Evolutionary conservation across 2,888 invertebrate species (phyloP).

Genomic region (Drosophila anomalata): DNA sequence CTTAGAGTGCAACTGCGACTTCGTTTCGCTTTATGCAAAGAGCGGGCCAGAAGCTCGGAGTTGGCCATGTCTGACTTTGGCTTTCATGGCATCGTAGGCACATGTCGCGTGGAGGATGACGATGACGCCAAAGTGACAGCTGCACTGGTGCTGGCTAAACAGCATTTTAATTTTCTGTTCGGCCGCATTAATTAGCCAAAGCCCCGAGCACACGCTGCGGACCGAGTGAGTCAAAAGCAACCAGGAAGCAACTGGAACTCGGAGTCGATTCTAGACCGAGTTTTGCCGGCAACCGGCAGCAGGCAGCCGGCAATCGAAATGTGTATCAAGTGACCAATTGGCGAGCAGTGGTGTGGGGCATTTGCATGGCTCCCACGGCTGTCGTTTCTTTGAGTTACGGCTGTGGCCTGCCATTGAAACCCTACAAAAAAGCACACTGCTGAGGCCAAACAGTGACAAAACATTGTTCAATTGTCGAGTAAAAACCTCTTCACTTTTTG

Average conservation of each 20-base stretch:
- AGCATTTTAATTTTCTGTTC: slow-evolving; percentile 70
- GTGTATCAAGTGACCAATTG: slow-evolving; percentile 75
- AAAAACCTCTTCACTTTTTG: background rate
- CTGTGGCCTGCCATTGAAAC: slow-evolving; percentile 49
- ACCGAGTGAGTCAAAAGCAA: slow-evolving; percentile 10
- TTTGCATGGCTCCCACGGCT: slow-evolving; percentile 73
- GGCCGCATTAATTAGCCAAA: slow-evolving; percentile 68
- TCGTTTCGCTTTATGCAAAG: slow-evolving; percentile 59
- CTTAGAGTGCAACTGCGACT: slow-evolving; percentile 35
- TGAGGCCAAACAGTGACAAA: slow-evolving; percentile 47
- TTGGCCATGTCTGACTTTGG: slow-evolving; percentile 23
- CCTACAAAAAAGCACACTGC: slow-evolving; percentile 41
- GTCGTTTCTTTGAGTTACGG: slow-evolving; percentile 61
- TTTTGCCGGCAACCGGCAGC: slow-evolving; percentile 4
- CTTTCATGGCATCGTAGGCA: slow-evolving; percentile 41
- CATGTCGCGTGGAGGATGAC: slow-evolving; percentile 25
- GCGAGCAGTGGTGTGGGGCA: slow-evolving; percentile 54
- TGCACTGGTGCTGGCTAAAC: slow-evolving; percentile 47
- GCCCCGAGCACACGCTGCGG: slow-evolving; percentile 21
- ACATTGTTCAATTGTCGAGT: slow-evolving; percentile 7
- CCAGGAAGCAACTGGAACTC: slow-evolving; percentile 23
- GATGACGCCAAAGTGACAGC: slow-evolving; percentile 29
- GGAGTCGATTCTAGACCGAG: background rate
- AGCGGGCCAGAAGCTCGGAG: slow-evolving; percentile 36
- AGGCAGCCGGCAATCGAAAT: slow-evolving; percentile 48